Percentiles rank a stretch among this genome's conserved stretches.
These are phyloP conservation scores for Nilaparvata lugens DNA, from an alignment of 1,140 invertebrate genomes.

Conservation along the genomic window DNA sequence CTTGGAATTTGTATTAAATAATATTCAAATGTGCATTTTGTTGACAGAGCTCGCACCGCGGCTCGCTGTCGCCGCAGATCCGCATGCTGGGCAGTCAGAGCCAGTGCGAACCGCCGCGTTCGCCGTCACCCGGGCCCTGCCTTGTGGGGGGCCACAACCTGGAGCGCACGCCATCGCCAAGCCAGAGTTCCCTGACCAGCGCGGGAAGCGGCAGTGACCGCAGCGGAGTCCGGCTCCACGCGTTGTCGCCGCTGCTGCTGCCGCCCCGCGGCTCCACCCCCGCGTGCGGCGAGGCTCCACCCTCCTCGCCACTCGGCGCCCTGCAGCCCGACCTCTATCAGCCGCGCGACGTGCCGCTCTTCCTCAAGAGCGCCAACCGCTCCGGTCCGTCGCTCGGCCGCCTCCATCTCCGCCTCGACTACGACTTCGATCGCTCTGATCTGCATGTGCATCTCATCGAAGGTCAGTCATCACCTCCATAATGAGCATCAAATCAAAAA, in stretches of 20 bases:
- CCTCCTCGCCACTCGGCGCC: conserved; percentile 67
- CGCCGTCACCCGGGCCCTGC: conserved; percentile 49
- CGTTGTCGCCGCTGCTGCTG: conserved; percentile 61
- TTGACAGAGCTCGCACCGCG: conserved; percentile 42
- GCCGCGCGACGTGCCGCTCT: conserved; percentile 59
- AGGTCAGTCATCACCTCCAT: conserved; percentile 42
- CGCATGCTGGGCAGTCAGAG: conserved; percentile 65
- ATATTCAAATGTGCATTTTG: not conserved
- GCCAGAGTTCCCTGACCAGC: conserved; percentile 48
- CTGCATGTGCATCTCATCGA: conserved; percentile 80
- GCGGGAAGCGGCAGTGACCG: conserved; percentile 28
- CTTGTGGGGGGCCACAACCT: conserved; percentile 29
- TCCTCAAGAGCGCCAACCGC: conserved; percentile 47
- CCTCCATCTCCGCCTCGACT: conserved; percentile 75
- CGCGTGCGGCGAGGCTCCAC: conserved; percentile 30
- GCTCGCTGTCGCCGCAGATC: conserved; percentile 69
- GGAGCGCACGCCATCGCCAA: conserved; percentile 34
- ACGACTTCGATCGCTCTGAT: conserved; percentile 82
- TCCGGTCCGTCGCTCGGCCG: conserved; percentile 56
- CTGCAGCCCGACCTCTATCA: conserved; percentile 79
- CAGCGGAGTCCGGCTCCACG: conserved; percentile 33
- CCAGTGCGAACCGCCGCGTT: conserved; percentile 42
- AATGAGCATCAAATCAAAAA: too few species aligned
- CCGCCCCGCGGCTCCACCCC: conserved; percentile 31
- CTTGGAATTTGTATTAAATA: not conserved